Base-by-base conservation (phyloP, 2,888 invertebrate genomes). In the Ligdia adustata region DNA sequence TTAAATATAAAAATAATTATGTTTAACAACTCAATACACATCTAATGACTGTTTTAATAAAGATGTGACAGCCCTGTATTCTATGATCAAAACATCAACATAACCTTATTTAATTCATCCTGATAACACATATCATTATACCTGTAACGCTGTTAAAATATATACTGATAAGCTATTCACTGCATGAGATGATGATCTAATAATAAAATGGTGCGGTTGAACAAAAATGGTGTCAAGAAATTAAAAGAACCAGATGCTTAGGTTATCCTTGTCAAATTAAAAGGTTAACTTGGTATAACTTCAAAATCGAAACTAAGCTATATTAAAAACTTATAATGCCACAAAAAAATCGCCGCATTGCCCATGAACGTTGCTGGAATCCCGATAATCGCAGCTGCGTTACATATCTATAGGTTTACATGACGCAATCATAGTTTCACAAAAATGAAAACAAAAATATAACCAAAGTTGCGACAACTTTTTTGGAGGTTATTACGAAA, bases 61-160 rank as follows among this genome's bases (percentile, higher is more conserved):
- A 52, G 26, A 29, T 49, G 55, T 52, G 47, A 52, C 50, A 55
- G 39, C 46, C 51, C 60, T 62, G 64, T 66, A 73, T 70, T 69
- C 64, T 68, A 62, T 62, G 78, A 86, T 66, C 87, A 89, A 88
- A 90, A 90, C 90, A 89, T 89, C 86, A 90, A 90, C 90, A 90
- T 90, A 90, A 90, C 90, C 89, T 89, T 79, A 82, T 28, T 59
- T 59, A 59, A 52, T 39, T 61, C 57, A 45, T 34, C 24, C 33
- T 49, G 48, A 43, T 38, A 43, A 48, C 37, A 38, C 42, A 27
- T 62, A 57, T 15, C 39, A 49, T 47, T 42, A 33, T 29, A 18
- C 33, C 11, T 27, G 14, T 20, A 14, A 41, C 15, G 4, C n/a
- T 7, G 6, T n/a, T 22, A 9, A 15, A 26, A 22, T 15, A 14